Evolutionary conservation across 64 coral and sea anemone genomes (phyloP).

Genomic region (Orbicella faveolata): DNA sequence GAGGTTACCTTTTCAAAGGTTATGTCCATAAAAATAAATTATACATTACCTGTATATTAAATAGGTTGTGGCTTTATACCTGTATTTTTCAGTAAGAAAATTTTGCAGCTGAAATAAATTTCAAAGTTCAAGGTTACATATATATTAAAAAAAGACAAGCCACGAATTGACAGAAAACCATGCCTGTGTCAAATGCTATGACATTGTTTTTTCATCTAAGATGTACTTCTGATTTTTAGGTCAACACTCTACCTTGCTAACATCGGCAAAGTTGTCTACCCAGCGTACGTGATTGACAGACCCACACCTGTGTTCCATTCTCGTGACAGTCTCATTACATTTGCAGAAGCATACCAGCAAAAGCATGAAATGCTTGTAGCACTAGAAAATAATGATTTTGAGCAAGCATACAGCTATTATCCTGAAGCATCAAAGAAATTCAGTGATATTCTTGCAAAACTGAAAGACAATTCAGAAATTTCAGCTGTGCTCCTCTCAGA

Average conservation of each 20-base stretch:
- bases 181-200: too few relatives aligned
- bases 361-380: constrained; percentile 77
- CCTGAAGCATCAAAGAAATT: constrained; percentile 63
- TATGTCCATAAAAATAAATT: too few relatives aligned
- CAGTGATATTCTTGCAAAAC: constrained; percentile 31
- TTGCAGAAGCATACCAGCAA: constrained; percentile 69
- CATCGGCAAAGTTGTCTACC: constrained; percentile 68
- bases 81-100: too few relatives aligned
- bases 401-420: constrained; percentile 65
- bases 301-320: constrained; percentile 55
- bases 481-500: constrained; percentile 42
- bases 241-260: constrained; percentile 79
- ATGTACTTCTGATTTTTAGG: constrained; percentile 27
- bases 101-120: too few relatives aligned
- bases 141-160: too few relatives aligned
- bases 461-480: neutral
- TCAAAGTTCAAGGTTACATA: too few relatives aligned
- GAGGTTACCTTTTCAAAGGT: too few relatives aligned
- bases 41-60: too few relatives aligned
- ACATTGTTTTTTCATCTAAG: neutral
- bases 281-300: constrained; percentile 67
- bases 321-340: constrained; percentile 67
- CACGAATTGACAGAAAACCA: too few relatives aligned
- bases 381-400: constrained; percentile 62
- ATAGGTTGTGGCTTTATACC: too few relatives aligned